phyloP scores from a whole-genome alignment of 92 coral and sea anemone genomes.

The Epizoanthus fatuus region DNA sequence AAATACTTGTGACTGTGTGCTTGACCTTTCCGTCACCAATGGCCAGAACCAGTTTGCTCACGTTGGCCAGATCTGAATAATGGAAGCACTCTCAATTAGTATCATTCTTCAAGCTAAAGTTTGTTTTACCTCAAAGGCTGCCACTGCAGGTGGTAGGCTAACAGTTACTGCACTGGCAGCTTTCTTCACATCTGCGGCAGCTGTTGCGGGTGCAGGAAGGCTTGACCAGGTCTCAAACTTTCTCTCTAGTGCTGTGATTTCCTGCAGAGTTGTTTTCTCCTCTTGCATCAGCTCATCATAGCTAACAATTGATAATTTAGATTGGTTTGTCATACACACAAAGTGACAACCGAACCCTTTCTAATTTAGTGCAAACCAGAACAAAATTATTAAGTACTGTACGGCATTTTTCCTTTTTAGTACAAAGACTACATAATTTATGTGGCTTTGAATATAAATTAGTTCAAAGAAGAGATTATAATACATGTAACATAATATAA shows the following conservation, averaged over 20 bases:
- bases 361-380: neutral
- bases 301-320: conserved; percentile 47
- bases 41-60: too few species aligned
- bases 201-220: conserved; percentile 86
- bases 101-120: neutral
- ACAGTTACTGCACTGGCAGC: conserved; percentile 77
- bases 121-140: conserved; percentile 92
- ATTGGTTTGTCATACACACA: neutral
- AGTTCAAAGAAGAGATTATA: too few species aligned
- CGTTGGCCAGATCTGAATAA: too few species aligned
- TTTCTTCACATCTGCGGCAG: conserved; percentile 85
- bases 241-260: conserved; percentile 90
- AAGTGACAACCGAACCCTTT: neutral
- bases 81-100: too few species aligned
- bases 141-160: conserved; percentile 97
- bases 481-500: too few species aligned
- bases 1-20: too few species aligned
- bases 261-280: conserved; percentile 81
- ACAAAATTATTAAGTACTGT: neutral
- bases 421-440: too few species aligned
- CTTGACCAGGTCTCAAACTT: conserved; percentile 97
- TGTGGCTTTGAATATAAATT: too few species aligned
- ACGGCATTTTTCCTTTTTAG: neutral
- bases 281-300: conserved; percentile 90
- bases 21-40: too few species aligned